Conservation (phyloP, 2,888 invertebrate genomes). For the Euproctis similis region DNA sequence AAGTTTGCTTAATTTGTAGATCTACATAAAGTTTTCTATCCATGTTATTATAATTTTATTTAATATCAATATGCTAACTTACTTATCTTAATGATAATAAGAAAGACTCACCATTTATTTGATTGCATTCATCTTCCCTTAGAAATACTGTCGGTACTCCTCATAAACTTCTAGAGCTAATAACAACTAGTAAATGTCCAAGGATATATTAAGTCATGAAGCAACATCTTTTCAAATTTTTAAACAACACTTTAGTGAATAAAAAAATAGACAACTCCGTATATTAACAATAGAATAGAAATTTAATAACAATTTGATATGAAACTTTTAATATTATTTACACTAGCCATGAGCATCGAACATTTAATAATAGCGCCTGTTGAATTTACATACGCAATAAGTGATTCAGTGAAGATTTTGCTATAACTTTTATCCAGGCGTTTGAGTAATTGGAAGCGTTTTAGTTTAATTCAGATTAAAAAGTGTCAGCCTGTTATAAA, state of each 20-base stretch:
- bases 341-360: slow-evolving; percentile 21
- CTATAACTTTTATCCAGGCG: slow-evolving; percentile 32
- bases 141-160: slow-evolving; percentile 9
- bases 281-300: slow-evolving; percentile 41
- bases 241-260: slow-evolving; percentile 43
- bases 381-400: slow-evolving; percentile 49
- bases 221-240: too few species aligned
- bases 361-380: slow-evolving; percentile 48
- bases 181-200: slow-evolving; percentile 21
- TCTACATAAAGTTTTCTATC: too few species aligned
- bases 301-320: slow-evolving; percentile 42
- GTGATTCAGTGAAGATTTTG: slow-evolving; percentile 25
- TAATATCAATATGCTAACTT: too few species aligned
- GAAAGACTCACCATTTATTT: slow-evolving; percentile 34
- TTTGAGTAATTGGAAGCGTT: slow-evolving; percentile 9
- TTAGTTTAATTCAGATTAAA: slow-evolving; percentile 16
- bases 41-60: too few species aligned
- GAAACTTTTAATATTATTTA: slow-evolving; percentile 39
- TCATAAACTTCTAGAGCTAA: slow-evolving; percentile 13
- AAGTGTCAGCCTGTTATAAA: slow-evolving; percentile 45
- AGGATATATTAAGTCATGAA: too few species aligned
- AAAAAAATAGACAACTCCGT: too few species aligned
- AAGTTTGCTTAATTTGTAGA: too few species aligned
- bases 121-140: slow-evolving; percentile 15
- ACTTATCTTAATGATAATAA: too few species aligned